Evolutionary conservation across 2,797 vertebrate genomes (phyloP).

Genomic region (Pipistrellus nathusii): DNA sequence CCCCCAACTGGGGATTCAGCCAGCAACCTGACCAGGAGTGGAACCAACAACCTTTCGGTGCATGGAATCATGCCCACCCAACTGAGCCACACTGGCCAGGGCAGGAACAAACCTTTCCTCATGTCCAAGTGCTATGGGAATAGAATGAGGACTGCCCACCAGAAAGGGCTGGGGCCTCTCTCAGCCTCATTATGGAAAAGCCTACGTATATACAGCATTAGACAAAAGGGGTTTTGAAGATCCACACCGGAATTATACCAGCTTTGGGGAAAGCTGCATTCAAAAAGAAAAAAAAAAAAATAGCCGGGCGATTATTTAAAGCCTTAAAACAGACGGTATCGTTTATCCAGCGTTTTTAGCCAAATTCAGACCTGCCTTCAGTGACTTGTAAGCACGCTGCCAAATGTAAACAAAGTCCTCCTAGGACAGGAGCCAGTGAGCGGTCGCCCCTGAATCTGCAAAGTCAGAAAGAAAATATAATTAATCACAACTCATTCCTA

Average conservation of each 20-base stretch:
- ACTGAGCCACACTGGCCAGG: not conserved
- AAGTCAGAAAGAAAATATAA: conserved; percentile 75
- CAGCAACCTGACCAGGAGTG: not conserved
- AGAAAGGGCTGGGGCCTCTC: conserved; percentile 83
- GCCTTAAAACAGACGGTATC: conserved; percentile 79
- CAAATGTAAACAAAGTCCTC: conserved; percentile 79
- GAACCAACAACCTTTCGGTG: not conserved
- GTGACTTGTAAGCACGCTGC: conserved; percentile 64
- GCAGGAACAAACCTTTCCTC: conserved; percentile 89
- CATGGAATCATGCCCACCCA: not conserved
- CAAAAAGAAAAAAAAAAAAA: conserved; percentile 67
- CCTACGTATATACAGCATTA: conserved; percentile 84
- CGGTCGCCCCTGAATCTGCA: conserved; percentile 70
- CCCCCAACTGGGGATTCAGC: not conserved
- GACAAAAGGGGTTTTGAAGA: conserved; percentile 85
- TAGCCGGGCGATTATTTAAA: conserved; percentile 83
- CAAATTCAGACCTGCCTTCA: conserved; percentile 65
- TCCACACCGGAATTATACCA: conserved; percentile 81
- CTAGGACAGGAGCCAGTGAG: conserved; percentile 61
- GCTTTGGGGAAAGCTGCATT: conserved; percentile 80
- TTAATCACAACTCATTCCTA: conserved; percentile 61
- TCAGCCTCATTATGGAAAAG: conserved; percentile 82
- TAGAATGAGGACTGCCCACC: conserved; percentile 90
- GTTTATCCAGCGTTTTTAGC: conserved; percentile 84
- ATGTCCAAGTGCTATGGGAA: conserved; percentile 88